Base-by-base conservation (phyloP, 2,797 vertebrate species). In the Arrhamphus sclerolepis region DNA sequence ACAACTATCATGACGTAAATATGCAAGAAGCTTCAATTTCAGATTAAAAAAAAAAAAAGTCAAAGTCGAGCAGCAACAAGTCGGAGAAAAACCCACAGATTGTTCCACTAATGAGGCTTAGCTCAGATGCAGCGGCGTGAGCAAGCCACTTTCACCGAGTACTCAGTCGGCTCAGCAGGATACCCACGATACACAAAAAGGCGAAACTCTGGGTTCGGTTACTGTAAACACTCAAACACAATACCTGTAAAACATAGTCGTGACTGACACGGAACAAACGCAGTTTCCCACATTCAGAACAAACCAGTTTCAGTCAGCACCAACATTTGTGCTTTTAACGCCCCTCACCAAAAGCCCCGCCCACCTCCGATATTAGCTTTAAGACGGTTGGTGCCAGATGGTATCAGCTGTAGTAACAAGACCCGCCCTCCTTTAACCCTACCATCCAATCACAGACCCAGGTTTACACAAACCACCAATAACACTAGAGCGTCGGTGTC, bases 171-270 rank as follows among this genome's bases (percentile, higher is more conserved):
- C 41, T 16, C 18, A 11, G 2, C 4, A 42, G 16, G 5, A 52
- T 0, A 24, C 20, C 18, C 1, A 20, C 6, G 22, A 6, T 3
- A 46, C 0, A 13, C n/a, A 21, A n/a, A 4, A 42, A 18, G 34
- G 28, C 17, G 43, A 31, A 1, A 17, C 0, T 3, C 7, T 31
- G 17, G 17, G 13, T 18, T n/a, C 0, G 5, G 2, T 13, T 5
- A 46, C 3, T 5, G 31, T 5, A 7, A n/a, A 16, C 7, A n/a
- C 13, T 10, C n/a, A 48, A 20, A 42, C 13, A 46, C n/a, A 6
- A 61, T 80, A 90, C 89, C 86, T 86, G 59, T 55, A 46, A 41
- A 41, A 46, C 84, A 89, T 77, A 54, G n/a, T 88, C 80, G 85
- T 81, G 83, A 80, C 78, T 44, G 50, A 20, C 26, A 19, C 54